Percentiles rank a stretch among this genome's conserved stretches.
Evolutionary conservation across 2,113 vertebrate species (phyloP).

Genomic region (Malaclemys terrapin): DNA sequence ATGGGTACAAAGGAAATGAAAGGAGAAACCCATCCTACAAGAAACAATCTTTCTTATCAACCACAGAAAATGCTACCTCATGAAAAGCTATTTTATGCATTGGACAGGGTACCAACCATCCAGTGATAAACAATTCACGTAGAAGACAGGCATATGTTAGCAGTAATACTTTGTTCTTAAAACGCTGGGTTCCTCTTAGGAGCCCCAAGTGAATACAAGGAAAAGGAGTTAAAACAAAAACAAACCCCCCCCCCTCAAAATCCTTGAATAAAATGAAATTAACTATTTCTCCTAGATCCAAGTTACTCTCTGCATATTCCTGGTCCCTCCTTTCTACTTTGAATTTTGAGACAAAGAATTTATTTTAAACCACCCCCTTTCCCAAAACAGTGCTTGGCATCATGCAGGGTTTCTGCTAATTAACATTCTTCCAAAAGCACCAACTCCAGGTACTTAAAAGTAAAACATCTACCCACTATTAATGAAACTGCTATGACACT

Average conservation of each 20-base stretch:
- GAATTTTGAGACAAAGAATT: not conserved
- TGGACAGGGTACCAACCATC: not conserved
- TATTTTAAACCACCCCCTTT: not conserved
- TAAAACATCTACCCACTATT: not conserved
- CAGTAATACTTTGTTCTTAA: not conserved
- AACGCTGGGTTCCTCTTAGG: not conserved
- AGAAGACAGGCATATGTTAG: not conserved
- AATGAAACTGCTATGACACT: not conserved
- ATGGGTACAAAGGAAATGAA: not conserved
- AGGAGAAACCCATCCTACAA: not conserved
- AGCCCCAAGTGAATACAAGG: not conserved
- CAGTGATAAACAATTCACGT: not conserved
- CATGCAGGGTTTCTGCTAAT: not conserved
- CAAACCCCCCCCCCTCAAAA: too few relatives aligned
- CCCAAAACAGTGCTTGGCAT: not conserved
- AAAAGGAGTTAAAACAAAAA: not conserved
- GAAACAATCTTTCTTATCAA: not conserved
- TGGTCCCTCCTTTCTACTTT: not conserved
- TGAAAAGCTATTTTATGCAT: not conserved
- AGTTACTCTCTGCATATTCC: not conserved
- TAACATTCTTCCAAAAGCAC: not conserved
- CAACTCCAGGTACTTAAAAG: not conserved
- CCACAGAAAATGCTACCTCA: not conserved
- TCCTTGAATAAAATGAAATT: not conserved
- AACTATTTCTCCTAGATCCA: not conserved